Conservation (phyloP, 2,113 vertebrate species). For the Trogon surrucura region DNA sequence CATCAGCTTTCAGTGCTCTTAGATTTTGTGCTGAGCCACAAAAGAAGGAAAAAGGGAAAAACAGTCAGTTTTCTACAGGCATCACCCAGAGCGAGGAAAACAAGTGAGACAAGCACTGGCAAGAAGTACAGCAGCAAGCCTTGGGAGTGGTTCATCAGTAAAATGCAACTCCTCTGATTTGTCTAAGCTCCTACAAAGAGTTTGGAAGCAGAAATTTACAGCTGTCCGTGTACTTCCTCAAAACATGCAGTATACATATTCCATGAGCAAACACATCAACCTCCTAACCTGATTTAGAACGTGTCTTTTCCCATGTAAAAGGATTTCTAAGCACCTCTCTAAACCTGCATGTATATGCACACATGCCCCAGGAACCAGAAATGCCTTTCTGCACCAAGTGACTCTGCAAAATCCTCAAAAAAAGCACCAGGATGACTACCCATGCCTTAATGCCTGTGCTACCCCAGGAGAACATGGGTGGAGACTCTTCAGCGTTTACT, state of each 20-base stretch:
- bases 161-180: neutral
- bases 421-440: neutral
- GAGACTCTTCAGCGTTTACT: neutral
- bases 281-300: neutral
- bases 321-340: neutral
- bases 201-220: neutral
- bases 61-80: neutral
- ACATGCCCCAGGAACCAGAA: neutral
- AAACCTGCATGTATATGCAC: neutral
- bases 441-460: neutral
- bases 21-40: neutral
- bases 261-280: neutral
- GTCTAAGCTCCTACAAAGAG: neutral
- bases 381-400: neutral
- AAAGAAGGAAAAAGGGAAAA: neutral
- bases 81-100: neutral
- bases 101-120: neutral
- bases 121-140: neutral
- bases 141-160: neutral
- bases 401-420: neutral
- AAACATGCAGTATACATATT: neutral
- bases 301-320: neutral
- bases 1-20: neutral
- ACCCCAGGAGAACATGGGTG: rapidly evolving
- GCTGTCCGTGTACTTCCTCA: neutral